phyloP scores from a whole-genome alignment of 2,888 invertebrate species.

The Andrena camellia region DNA sequence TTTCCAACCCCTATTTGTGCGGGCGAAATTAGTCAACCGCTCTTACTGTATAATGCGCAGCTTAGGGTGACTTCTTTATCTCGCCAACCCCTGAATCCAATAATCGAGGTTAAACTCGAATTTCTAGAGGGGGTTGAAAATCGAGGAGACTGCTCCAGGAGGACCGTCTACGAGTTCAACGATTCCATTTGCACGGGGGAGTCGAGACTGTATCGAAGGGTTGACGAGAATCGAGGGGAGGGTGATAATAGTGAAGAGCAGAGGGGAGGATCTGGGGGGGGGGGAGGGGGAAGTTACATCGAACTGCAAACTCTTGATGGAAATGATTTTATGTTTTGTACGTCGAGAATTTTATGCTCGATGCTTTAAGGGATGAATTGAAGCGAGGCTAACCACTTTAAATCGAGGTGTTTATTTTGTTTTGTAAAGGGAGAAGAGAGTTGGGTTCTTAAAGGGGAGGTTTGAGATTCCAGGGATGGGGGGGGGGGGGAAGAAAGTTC shows the following conservation, averaged over 20 bases:
- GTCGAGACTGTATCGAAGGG: not conserved
- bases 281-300: not conserved
- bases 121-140: constrained; percentile 20
- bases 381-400: too few relatives aligned
- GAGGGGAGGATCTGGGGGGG: not conserved
- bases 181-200: constrained; percentile 45
- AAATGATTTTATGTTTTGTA: constrained; percentile 45
- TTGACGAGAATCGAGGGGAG: constrained; percentile 12
- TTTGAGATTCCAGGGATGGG: not conserved
- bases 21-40: too few relatives aligned
- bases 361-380: too few relatives aligned
- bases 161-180: constrained; percentile 36
- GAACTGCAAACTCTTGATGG: constrained; percentile 32
- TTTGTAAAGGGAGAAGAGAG: too few relatives aligned
- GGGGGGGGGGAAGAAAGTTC: not conserved
- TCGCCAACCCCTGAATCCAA: constrained; percentile 5
- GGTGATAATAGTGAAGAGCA: constrained; percentile 29
- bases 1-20: not conserved
- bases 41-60: not conserved
- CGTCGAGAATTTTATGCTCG: constrained; percentile 37
- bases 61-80: not conserved
- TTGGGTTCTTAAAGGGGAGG: too few relatives aligned
- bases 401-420: too few relatives aligned
- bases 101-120: constrained; percentile 26
- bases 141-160: constrained; percentile 33